A percentile compares a stretch with the other conserved stretches of the same genome.
phyloP scores from a whole-genome alignment of 92 coral and sea anemone genomes.

The Epizoanthus rinbou region DNA sequence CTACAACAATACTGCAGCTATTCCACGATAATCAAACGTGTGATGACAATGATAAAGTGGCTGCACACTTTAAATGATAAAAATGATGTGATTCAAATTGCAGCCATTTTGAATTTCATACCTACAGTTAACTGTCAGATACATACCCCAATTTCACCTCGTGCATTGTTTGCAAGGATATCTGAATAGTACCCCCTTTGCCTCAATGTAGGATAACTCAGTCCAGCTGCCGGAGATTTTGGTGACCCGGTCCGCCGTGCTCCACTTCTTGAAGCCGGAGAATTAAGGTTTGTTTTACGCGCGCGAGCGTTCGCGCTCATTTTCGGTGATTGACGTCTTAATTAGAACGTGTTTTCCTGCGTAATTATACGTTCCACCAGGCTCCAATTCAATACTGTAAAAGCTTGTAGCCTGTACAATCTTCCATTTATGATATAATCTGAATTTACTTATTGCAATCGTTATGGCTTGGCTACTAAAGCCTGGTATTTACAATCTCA shows the following conservation, averaged over 20 bases:
- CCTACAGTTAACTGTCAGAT: not conserved
- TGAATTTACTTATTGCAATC: not conserved
- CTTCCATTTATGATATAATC: not conserved
- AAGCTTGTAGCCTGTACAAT: not conserved
- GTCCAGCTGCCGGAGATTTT: conserved; percentile 75
- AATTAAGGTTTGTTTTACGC: conserved; percentile 55
- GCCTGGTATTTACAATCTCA: conserved; percentile 25
- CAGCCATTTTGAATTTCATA: no score
- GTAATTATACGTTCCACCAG: conserved; percentile 3
- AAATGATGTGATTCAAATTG: no score
- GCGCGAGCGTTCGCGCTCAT: conserved; percentile 71
- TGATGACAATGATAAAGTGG: no score
- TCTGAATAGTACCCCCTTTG: conserved; percentile 95
- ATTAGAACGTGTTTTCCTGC: conserved; percentile 12
- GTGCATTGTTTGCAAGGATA: conserved; percentile 80
- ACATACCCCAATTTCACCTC: conserved; percentile 74
- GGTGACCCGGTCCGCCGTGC: conserved; percentile 55
- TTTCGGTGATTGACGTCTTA: conserved; percentile 10
- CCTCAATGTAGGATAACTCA: conserved; percentile 73
- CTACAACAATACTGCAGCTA: no score
- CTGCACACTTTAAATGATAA: no score
- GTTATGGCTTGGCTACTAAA: not conserved
- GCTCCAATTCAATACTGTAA: not conserved
- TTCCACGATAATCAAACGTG: no score
- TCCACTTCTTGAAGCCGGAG: conserved; percentile 49